phyloP scores from a whole-genome alignment of 2,888 invertebrate species.

The Chelonus formosanus region DNA sequence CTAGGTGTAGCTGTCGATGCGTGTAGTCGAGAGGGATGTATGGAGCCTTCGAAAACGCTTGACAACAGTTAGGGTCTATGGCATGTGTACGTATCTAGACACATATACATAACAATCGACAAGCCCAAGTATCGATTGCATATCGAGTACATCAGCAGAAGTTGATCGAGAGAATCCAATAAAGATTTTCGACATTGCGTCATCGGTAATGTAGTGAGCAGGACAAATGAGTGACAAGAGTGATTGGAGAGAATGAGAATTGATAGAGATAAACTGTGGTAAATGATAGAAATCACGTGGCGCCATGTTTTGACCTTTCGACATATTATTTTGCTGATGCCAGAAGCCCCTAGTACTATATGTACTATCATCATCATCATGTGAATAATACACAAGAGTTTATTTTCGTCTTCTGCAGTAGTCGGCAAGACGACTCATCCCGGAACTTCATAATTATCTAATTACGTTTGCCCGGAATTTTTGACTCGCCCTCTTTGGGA shows the following conservation, averaged over 20 bases:
- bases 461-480: conserved; percentile 37
- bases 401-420: conserved; percentile 29
- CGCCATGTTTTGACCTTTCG: too few relatives aligned
- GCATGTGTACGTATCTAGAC: neutral
- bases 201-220: neutral
- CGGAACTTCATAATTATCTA: conserved; percentile 41
- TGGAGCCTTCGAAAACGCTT: neutral
- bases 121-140: too few relatives aligned
- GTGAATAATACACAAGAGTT: conserved; percentile 35
- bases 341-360: conserved; percentile 24
- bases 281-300: neutral
- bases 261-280: conserved; percentile 1
- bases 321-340: neutral
- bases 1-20: conserved; percentile 8
- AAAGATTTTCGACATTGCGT: conserved; percentile 15
- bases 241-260: conserved; percentile 11
- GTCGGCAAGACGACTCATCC: conserved; percentile 11
- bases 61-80: too few relatives aligned
- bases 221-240: conserved; percentile 9
- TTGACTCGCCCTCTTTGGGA: neutral
- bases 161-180: conserved; percentile 1
- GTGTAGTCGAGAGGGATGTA: neutral
- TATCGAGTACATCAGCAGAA: too few relatives aligned
- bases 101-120: too few relatives aligned
- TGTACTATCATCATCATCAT: neutral